These are phyloP conservation scores for Nephrocerus scutellatus DNA, from an alignment of 2,888 invertebrate species.

Conservation along the genomic window DNA sequence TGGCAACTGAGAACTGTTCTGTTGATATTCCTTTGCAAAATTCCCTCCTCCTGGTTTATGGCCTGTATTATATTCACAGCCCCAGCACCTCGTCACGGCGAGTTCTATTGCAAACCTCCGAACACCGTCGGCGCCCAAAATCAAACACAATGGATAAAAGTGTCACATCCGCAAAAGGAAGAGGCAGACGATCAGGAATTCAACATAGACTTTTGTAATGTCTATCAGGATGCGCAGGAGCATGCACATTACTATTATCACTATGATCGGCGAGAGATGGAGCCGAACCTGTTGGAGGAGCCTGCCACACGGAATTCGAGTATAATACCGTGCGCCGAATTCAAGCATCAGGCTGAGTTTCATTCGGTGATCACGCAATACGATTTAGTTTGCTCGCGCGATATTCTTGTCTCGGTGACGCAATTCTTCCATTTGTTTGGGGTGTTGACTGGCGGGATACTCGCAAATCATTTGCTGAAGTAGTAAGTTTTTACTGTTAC, in stretches of 20 bases:
- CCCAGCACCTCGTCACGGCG: conserved; percentile 46
- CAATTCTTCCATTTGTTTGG: conserved; percentile 51
- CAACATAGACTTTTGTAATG: conserved; percentile 46
- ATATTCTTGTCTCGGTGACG: conserved; percentile 48
- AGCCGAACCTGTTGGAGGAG: conserved; percentile 40
- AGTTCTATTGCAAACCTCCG: conserved; percentile 49
- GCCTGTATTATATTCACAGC: conserved; percentile 50
- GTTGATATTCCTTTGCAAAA: conserved; percentile 48
- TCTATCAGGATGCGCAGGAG: conserved; percentile 44
- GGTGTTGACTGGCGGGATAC: conserved; percentile 48
- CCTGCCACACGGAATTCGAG: conserved; percentile 37
- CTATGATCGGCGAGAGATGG: conserved; percentile 35
- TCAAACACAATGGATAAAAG: conserved; percentile 45
- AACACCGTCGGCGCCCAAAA: conserved; percentile 34
- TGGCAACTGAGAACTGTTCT: conserved; percentile 49
- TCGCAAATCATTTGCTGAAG: conserved; percentile 46
- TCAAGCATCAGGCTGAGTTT: conserved; percentile 41
- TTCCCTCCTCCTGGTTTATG: conserved; percentile 51
- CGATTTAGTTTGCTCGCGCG: conserved; percentile 48
- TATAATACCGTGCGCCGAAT: conserved; percentile 44
- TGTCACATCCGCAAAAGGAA: conserved; percentile 46
- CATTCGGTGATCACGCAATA: conserved; percentile 48
- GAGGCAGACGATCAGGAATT: conserved; percentile 45
- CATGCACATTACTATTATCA: conserved; percentile 44
- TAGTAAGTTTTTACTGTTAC: conserved; percentile 35